phyloP scores from a whole-genome alignment of 2,888 invertebrate genomes.

The Melieria omissa region DNA sequence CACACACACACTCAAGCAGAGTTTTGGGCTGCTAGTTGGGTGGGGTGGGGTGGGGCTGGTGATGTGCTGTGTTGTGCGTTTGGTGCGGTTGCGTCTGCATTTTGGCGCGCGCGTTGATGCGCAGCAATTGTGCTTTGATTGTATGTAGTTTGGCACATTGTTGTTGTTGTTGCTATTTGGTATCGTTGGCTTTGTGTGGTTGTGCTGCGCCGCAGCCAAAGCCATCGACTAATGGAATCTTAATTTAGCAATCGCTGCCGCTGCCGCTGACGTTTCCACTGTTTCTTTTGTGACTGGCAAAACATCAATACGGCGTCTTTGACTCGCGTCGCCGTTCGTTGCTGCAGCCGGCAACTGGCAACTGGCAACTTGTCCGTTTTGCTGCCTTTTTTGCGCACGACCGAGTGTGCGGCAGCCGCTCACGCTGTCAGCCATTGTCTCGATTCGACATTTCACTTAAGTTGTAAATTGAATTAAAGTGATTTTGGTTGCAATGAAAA shows the following conservation, averaged over 20 bases:
- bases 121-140: constrained; percentile 25
- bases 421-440: constrained; percentile 35
- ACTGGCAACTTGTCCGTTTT: not conserved
- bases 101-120: constrained; percentile 19
- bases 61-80: not conserved
- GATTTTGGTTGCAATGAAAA: constrained; percentile 46
- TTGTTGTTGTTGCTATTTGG: not conserved
- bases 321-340: not conserved
- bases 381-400: not conserved
- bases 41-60: not conserved
- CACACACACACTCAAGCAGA: not conserved
- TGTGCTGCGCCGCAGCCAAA: not conserved
- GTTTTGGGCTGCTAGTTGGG: not conserved
- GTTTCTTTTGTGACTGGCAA: constrained; percentile 8
- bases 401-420: constrained; percentile 17
- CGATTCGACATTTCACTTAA: constrained; percentile 47
- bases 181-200: not conserved
- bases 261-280: not conserved
- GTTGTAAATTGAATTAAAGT: constrained; percentile 62
- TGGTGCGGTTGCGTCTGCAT: not conserved
- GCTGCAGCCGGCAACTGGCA: not conserved
- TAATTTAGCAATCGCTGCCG: constrained; percentile 57
- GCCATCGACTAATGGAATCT: constrained; percentile 62
- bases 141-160: constrained; percentile 5
- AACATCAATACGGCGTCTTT: constrained; percentile 9